Base-by-base conservation (phyloP, 2,797 vertebrate genomes). In the Catharus ustulatus region DNA sequence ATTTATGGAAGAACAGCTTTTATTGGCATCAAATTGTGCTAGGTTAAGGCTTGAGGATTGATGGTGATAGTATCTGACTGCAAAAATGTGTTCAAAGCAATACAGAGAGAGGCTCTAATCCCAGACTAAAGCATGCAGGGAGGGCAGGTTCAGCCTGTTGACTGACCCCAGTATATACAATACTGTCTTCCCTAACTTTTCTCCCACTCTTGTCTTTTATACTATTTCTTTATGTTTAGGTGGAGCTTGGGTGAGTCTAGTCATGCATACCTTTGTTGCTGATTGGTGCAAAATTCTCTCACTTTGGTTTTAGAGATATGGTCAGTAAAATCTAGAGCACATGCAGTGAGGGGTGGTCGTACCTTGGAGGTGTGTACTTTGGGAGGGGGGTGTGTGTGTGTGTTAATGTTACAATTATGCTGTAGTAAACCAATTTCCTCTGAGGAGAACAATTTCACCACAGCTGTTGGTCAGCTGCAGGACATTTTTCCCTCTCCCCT, bases 91-190 rank as follows among this genome's bases (percentile, higher is more conserved):
- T 36, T 36, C 11, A 32, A 36, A 82, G n/a, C 40, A 38, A 15
- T 7, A 6, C 22, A 22, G 14, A 62, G 40, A 22, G 46, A 54
- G 8, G 11, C 18, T 72, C 15, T 10, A 18, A 18, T 13, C 40
- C 18, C 48, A 8, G 8, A 3, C 5, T 12, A 52, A 62, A 12
- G 2, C 0, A 0, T 45, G 14, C 38, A 38, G n/a, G 18, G 46
- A 4, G n/a, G 14, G 38, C 27, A n/a, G n/a, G 7, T 15, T 38
- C 48, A 38, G 57, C n/a, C 57, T 71, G 5, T 4, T 10, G 4
- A 4, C 15, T 32, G 14, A 45, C 38, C 38, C 55, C 48, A 32
- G 9, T 18, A 54, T 62, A 45, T 32, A 38, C 10, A 32, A 4
- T 8, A 9, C 14, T 10, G 6, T 18, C 18, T 32, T 38, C 27